phyloP scores from a whole-genome alignment of 2,888 invertebrate genomes.

The Xestia c-nigrum region DNA sequence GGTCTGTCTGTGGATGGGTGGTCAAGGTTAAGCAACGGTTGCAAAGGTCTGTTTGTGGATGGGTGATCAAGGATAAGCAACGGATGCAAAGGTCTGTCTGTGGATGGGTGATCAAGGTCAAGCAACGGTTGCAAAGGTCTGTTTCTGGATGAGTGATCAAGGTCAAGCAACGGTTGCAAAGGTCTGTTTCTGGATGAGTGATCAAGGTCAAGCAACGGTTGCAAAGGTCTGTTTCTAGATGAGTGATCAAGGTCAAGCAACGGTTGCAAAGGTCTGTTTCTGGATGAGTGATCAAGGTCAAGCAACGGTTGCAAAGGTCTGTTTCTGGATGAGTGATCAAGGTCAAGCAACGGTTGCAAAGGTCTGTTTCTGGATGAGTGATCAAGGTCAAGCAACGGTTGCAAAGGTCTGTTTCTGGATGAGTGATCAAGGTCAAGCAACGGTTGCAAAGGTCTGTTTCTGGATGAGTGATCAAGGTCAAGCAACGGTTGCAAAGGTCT shows the following conservation, averaged over 20 bases:
- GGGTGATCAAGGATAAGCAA: background rate
- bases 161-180: rapidly evolving
- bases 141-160: background rate
- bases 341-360: no score
- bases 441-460: background rate
- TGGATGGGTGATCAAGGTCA: no score
- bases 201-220: background rate
- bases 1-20: no score
- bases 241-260: background rate
- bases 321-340: no score
- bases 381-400: no score
- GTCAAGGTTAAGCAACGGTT: no score
- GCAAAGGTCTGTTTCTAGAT: background rate
- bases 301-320: background rate
- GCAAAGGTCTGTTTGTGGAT: no score
- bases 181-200: background rate
- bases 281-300: background rate
- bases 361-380: no score
- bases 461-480: no score
- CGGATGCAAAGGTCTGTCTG: no score
- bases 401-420: no score
- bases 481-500: background rate
- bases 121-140: no score
- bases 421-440: background rate
- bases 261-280: background rate